Evolutionary conservation across 2,113 vertebrate genomes (phyloP), one percentile per base, ranked within the genome.

Genomic region (Tringa solitaria): DNA sequence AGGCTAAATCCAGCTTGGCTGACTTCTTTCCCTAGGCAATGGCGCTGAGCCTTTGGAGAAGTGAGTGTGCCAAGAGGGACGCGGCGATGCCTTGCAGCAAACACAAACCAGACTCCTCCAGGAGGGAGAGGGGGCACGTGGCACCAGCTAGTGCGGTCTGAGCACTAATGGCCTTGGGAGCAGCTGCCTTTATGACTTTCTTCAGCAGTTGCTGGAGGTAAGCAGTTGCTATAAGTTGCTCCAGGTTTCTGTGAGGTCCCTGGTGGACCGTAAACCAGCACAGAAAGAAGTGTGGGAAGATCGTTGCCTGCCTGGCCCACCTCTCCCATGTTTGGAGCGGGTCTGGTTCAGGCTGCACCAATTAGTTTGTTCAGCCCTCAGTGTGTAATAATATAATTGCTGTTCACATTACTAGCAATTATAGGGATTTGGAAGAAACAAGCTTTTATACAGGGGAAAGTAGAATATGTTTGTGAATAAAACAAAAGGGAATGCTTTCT

Each of bases 201-300:
- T 93, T 75, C 83, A 65, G 83, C 90, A 69, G 39, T 30, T 90
- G 48, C 73, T 57, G 6, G 68, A 50, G n/a, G 60, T 90, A 76
- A 70, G 77, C 92, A 69, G 43, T 30, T 90, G 48, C 69, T 50
- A 5, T 68, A 50, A 35, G 60, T 90, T 65, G 53, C 53, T 54
- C 16, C 9, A 70, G 30, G 48, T 87, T 92, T 90, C 76, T 93
- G 56, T 41, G 69, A 88, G 59, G 80, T 89, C 95, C 59, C 96
- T 59, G 65, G 20, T 75, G 90, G 23, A 23, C 53, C 89, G 87
- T 92, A 95, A 96, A 95, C 39, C 6, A 0, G 56, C 57, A 23
- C 57, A 84, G 70, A 93, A 87, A 68, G 48, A 92, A 90, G 73
- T 41, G 73, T 84, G 88, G 68, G 69, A 81, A 84, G 69, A 64